Percentiles rank a stretch among this genome's conserved stretches.
Evolutionary conservation across 1,140 invertebrate genomes (phyloP).

Genomic region (Atta texana): DNA sequence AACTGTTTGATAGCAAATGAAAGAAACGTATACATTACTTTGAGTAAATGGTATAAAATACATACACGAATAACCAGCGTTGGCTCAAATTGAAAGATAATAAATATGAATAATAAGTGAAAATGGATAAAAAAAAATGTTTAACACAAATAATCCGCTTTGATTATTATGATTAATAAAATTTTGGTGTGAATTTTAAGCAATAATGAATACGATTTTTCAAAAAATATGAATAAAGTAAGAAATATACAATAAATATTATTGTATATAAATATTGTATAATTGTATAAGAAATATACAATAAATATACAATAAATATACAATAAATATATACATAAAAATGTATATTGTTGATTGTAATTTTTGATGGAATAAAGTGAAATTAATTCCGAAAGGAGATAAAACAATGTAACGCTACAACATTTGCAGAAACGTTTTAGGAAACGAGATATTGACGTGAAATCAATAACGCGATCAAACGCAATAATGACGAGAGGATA

Average conservation of each 20-base stretch:
- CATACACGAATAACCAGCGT: no score
- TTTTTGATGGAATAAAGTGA: constrained; percentile 30
- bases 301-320: not conserved
- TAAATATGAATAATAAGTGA: not conserved
- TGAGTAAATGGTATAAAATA: no score
- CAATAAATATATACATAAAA: not conserved
- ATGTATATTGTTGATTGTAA: constrained; percentile 10
- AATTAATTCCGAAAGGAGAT: constrained; percentile 29
- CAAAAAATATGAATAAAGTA: not conserved
- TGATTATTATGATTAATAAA: no score
- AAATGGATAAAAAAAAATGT: no score
- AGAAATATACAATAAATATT: not conserved
- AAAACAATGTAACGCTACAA: not conserved
- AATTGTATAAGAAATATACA: no score
- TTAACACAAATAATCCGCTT: no score
- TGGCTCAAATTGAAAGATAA: not conserved
- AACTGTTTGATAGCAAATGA: no score
- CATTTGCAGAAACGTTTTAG: not conserved
- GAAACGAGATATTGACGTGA: constrained; percentile 23
- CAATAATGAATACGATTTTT: not conserved
- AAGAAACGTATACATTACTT: no score
- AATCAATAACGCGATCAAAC: constrained; percentile 57
- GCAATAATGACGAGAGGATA: constrained; percentile 44
- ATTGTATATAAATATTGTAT: no score
- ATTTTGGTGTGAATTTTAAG: no score